These are phyloP conservation scores for Ylistrum balloti DNA, from an alignment of 1,140 invertebrate species.

Conservation along the genomic window DNA sequence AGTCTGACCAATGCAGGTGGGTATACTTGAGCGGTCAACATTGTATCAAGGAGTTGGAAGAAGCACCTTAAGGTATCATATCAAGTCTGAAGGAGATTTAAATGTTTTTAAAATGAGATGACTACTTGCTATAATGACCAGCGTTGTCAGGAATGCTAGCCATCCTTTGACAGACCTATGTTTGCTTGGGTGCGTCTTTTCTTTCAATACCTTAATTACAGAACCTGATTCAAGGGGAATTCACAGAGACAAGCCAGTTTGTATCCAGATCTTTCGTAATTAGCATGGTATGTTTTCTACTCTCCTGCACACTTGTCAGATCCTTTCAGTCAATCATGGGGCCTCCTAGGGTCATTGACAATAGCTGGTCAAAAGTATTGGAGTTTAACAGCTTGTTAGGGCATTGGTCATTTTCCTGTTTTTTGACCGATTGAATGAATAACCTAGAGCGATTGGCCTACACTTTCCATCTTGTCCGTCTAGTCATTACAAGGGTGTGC, in stretches of 20 bases:
- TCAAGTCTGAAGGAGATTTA: neutral
- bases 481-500: neutral
- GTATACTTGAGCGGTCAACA: neutral
- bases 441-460: neutral
- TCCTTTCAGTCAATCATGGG: neutral
- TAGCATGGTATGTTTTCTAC: neutral
- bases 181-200: slow-evolving; percentile 31
- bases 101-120: slow-evolving; percentile 17
- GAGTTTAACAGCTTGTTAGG: neutral
- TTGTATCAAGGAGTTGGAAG: neutral
- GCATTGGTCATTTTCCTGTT: slow-evolving; percentile 14
- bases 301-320: neutral
- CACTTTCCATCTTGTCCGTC: neutral
- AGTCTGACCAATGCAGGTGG: neutral
- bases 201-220: neutral
- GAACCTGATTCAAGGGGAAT: neutral
- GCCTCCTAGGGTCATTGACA: neutral
- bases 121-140: neutral
- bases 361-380: neutral
- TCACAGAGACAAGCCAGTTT: neutral
- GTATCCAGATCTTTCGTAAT: neutral
- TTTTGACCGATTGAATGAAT: neutral
- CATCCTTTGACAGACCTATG: neutral
- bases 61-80: neutral
- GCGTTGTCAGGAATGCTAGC: neutral